Conservation (phyloP, 92 coral and sea anemone species). For the Porites cylindrica region DNA sequence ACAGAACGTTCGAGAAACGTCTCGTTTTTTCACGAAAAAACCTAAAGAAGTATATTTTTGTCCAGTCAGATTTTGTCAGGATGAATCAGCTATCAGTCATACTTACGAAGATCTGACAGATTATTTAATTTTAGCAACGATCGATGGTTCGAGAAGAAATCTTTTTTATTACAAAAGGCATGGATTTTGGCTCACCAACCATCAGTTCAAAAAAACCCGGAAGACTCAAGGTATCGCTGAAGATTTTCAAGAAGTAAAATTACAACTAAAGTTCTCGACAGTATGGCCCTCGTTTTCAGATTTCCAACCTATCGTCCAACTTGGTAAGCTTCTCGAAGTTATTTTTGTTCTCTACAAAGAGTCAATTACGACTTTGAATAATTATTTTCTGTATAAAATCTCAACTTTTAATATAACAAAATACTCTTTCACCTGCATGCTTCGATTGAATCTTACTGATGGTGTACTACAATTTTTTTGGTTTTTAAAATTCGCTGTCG, state of each 20-base stretch:
- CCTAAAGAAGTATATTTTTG: background rate
- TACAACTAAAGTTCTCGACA: background rate
- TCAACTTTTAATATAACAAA: no score
- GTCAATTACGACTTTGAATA: no score
- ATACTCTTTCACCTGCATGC: no score
- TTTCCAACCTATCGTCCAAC: conserved; percentile 13
- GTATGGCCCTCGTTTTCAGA: conserved; percentile 16
- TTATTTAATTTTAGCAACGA: conserved; percentile 12
- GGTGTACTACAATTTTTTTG: no score
- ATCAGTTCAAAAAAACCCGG: background rate
- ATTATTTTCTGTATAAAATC: no score
- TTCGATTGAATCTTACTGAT: no score
- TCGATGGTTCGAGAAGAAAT: conserved; percentile 10
- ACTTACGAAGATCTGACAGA: conserved; percentile 23
- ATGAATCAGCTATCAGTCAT: background rate
- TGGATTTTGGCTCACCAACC: background rate
- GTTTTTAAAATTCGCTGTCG: no score
- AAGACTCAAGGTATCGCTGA: background rate
- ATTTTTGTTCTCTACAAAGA: background rate
- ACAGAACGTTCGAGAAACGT: background rate
- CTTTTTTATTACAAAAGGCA: background rate
- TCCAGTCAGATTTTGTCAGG: conserved; percentile 29
- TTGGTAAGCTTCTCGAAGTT: background rate
- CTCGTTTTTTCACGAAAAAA: conserved; percentile 12
- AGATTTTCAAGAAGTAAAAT: background rate